A percentile compares a stretch with the other conserved stretches of the same genome.
Conservation (phyloP, 1,140 invertebrate genomes). For the Drosophila dunni region DNA sequence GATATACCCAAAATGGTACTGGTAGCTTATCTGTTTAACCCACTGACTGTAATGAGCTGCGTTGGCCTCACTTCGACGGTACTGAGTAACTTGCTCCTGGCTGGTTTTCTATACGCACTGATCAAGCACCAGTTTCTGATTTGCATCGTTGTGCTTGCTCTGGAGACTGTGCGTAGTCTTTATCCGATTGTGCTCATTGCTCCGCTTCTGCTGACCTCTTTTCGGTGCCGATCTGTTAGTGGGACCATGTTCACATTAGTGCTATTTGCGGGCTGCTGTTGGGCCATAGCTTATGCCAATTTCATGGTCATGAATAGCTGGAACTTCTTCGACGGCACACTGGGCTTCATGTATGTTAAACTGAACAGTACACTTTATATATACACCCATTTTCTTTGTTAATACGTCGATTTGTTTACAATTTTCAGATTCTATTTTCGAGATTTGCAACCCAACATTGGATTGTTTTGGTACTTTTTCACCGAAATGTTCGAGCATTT, state of each 20-base stretch:
- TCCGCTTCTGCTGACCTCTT: slow-evolving; percentile 88
- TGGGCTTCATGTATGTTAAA: slow-evolving; percentile 92
- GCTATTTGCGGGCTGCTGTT: slow-evolving; percentile 82
- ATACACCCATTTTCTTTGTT: background rate
- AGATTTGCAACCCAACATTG: slow-evolving; percentile 98
- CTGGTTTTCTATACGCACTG: slow-evolving; percentile 89
- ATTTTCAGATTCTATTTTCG: slow-evolving; percentile 90
- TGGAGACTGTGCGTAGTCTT: slow-evolving; percentile 93
- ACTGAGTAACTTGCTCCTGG: slow-evolving; percentile 93
- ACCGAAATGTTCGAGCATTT: slow-evolving; percentile 99
- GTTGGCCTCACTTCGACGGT: slow-evolving; percentile 96
- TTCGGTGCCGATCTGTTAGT: slow-evolving; percentile 41
- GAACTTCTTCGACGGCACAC: slow-evolving; percentile 91
- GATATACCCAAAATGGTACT: slow-evolving; percentile 89
- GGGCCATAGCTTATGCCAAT: slow-evolving; percentile 46
- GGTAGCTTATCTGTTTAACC: slow-evolving; percentile 96
- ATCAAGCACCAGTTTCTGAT: slow-evolving; percentile 87
- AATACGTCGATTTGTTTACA: background rate
- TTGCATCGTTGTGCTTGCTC: slow-evolving; percentile 88
- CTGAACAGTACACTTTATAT: background rate
- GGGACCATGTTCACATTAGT: slow-evolving; percentile 61
- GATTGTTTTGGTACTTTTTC: slow-evolving; percentile 99
- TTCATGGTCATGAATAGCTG: slow-evolving; percentile 86
- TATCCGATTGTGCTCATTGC: slow-evolving; percentile 94
- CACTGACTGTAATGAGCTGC: slow-evolving; percentile 95